Evolutionary conservation across 1,140 invertebrate species (phyloP), one percentile per base, ranked within the genome.

Genomic region (Gryon sp.): DNA sequence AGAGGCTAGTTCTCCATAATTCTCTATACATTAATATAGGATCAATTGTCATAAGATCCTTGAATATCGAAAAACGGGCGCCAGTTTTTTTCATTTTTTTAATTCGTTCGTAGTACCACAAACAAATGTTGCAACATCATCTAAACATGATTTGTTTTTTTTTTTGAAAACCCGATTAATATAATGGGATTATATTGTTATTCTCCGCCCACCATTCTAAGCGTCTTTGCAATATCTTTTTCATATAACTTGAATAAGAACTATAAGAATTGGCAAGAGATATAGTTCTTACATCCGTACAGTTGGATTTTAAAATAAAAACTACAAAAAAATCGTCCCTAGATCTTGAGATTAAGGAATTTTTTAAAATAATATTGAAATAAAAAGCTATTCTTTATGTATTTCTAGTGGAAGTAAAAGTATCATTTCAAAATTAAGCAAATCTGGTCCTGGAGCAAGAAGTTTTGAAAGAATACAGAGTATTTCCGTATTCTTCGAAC

Each of bases 91-190:
- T 1, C n/a, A 19, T 6, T 59, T n/a, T 1, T 14, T 18, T 11
- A 30, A 24, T 1, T 15, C 28, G 1, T 4, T 22, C 1, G 40
- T 18, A 2, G 59, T 50, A 3, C 62, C 48, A 0, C 41, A 43
- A 0, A 19, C 9, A 0, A 66, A 4, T 2, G 15, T 8, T 0
- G 45, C 5, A 22, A 43, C 6, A 12, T 14, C 24, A 38, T 68
- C 26, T 0, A 38, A 4, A 24, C 53, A 69, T 2, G 73, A 76
- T 45, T 32, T 62, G 8, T 28, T 14, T 36, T 38, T n/a, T n/a
- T n/a, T 57, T 4, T 50, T 46, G n/a, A 12, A 76, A 76, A 1
- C 74, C 74, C 24, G 20, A 36, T 36, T 70, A 59, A 20, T 32
- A 32, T 0, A 24, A 15, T 18, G 38, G 50, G 1, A 59, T 32